Evolutionary conservation across 1,140 invertebrate species (phyloP).

Genomic region (Zaprionus gabonicus): DNA sequence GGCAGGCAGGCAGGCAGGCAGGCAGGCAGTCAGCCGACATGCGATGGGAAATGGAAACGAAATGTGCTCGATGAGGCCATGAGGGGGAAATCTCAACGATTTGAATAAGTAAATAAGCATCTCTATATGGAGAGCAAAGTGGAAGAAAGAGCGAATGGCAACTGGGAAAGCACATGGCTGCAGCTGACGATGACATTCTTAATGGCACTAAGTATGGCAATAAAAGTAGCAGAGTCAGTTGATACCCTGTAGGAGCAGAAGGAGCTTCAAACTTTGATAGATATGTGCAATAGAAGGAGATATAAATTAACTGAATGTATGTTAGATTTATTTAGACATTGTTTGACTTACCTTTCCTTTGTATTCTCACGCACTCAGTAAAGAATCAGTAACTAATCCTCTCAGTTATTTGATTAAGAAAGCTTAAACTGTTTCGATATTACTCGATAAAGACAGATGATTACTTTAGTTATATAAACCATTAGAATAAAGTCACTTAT

Average conservation of each 20-base stretch:
- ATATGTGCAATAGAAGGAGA: too few relatives aligned
- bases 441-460: too few relatives aligned
- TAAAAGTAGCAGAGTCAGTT: neutral
- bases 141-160: neutral
- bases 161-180: conserved; percentile 56
- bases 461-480: too few relatives aligned
- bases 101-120: conserved; percentile 81
- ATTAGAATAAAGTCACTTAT: too few relatives aligned
- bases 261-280: too few relatives aligned
- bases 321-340: too few relatives aligned
- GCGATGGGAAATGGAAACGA: conserved; percentile 48
- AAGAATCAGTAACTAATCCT: too few relatives aligned
- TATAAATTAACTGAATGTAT: too few relatives aligned
- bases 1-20: neutral
- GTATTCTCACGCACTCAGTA: too few relatives aligned
- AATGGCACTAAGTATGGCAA: conserved; percentile 66
- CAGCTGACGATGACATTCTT: conserved; percentile 76
- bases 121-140: conserved; percentile 46
- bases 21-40: conserved; percentile 39
- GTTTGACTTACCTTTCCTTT: too few relatives aligned
- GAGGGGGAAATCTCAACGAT: conserved; percentile 61
- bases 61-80: conserved; percentile 18
- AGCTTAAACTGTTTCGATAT: too few relatives aligned
- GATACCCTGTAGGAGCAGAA: neutral
- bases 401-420: too few relatives aligned